phyloP scores from a whole-genome alignment of 2,113 vertebrate genomes.

The Mohoua ochrocephala region DNA sequence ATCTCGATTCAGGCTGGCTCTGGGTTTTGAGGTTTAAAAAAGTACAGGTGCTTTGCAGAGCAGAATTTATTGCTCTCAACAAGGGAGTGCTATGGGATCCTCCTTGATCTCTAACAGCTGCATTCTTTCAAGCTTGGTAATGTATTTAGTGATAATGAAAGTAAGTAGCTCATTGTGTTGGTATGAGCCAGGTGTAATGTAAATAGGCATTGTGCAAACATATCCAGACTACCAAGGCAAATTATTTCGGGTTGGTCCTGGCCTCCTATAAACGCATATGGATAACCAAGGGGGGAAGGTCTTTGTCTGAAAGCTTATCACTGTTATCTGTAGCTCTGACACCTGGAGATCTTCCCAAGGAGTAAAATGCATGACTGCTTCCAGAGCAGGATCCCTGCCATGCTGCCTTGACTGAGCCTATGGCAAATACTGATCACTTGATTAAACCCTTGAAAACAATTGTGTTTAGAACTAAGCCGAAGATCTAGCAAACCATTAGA shows the following conservation, averaged over 20 bases:
- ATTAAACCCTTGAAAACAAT: neutral
- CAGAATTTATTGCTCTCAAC: neutral
- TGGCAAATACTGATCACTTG: neutral
- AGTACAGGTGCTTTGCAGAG: neutral
- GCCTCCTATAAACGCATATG: neutral
- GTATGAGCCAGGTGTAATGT: conserved; percentile 15
- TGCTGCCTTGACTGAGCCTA: neutral
- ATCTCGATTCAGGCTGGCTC: neutral
- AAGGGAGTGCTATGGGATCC: neutral
- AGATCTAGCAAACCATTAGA: neutral
- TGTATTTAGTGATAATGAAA: conserved; percentile 1
- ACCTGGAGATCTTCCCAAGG: neutral
- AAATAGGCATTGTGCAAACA: conserved; percentile 12
- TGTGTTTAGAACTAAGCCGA: neutral
- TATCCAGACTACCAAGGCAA: neutral
- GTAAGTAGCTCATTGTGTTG: conserved; percentile 19
- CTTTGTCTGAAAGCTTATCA: neutral
- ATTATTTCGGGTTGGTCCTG: neutral
- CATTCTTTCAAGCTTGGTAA: conserved; percentile 41
- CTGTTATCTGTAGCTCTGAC: neutral
- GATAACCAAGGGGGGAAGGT: neutral
- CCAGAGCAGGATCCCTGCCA: neutral
- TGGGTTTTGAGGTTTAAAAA: neutral
- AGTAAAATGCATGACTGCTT: neutral
- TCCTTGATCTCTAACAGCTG: neutral